These are phyloP conservation scores for Odontomachus brunneus DNA, from an alignment of 1,140 invertebrate genomes.

Conservation along the genomic window DNA sequence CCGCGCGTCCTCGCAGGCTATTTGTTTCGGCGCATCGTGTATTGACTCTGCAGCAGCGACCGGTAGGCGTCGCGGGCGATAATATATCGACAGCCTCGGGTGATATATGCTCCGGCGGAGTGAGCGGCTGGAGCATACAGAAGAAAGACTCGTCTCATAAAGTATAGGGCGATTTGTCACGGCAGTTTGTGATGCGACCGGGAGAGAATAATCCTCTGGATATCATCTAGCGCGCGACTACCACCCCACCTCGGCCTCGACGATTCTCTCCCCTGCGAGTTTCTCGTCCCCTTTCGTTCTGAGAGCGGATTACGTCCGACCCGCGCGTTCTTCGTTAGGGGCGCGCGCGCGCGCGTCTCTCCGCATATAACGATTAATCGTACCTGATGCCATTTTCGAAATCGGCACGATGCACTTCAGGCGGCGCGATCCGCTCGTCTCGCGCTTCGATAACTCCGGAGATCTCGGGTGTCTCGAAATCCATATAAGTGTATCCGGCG, in stretches of 20 bases:
- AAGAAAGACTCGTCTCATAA: slow-evolving; percentile 80
- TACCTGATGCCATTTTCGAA: slow-evolving; percentile 47
- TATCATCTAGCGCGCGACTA: slow-evolving; percentile 77
- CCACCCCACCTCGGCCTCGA: slow-evolving; percentile 14
- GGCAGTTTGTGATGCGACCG: slow-evolving; percentile 80
- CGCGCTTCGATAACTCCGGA: not conserved
- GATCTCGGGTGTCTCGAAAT: too few relatives aligned
- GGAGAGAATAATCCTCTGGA: slow-evolving; percentile 82
- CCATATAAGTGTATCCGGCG: too few relatives aligned
- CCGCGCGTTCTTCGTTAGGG: slow-evolving; percentile 71
- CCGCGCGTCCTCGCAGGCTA: slow-evolving; percentile 57
- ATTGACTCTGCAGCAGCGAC: slow-evolving; percentile 73
- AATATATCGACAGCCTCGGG: slow-evolving; percentile 79
- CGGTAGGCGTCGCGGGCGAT: slow-evolving; percentile 77
- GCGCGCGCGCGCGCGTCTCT: not conserved
- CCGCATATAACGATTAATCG: slow-evolving; percentile 50
- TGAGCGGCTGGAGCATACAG: slow-evolving; percentile 71
- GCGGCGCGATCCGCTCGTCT: too few relatives aligned
- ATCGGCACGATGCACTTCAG: slow-evolving; percentile 43
- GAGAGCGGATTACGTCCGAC: slow-evolving; percentile 71
- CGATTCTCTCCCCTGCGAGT: slow-evolving; percentile 47
- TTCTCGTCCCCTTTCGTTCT: slow-evolving; percentile 56
- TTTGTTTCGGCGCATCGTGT: slow-evolving; percentile 74
- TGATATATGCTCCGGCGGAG: slow-evolving; percentile 81
- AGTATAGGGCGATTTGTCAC: slow-evolving; percentile 81